Evolutionary conservation across 2,797 vertebrate genomes (phyloP).

Genomic region (Xyrichtys novacula): DNA sequence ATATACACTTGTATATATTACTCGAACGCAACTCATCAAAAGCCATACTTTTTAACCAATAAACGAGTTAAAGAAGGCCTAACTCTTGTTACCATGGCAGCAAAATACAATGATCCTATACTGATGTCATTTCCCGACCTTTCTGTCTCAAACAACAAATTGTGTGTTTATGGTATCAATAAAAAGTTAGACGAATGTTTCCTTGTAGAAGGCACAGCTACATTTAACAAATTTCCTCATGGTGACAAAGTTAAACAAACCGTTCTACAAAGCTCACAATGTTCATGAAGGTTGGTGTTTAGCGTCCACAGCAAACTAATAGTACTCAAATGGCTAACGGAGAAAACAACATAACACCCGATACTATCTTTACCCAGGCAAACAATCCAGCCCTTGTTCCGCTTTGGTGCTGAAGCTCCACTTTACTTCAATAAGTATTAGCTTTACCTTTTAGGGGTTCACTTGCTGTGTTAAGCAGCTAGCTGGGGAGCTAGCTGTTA

Average conservation of each 20-base stretch:
- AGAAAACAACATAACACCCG: neutral
- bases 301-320: neutral
- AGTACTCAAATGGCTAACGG: neutral
- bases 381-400: neutral
- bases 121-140: neutral
- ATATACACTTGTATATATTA: too few species aligned
- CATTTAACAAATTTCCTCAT: neutral
- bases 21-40: too few species aligned
- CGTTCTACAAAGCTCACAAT: neutral
- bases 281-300: neutral
- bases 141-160: neutral
- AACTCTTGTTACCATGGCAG: constrained; percentile 28
- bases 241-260: neutral
- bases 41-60: neutral
- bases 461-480: neutral
- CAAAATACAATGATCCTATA: constrained; percentile 9
- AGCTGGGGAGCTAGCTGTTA: neutral
- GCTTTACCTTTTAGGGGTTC: neutral
- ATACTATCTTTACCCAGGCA: neutral
- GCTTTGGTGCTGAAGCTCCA: neutral
- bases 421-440: neutral
- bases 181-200: too few species aligned
- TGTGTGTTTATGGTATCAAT: neutral
- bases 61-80: neutral
- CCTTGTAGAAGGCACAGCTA: neutral